Evolutionary conservation across 2,888 invertebrate species (phyloP).

Genomic region (Malthinus seriepunctatus): DNA sequence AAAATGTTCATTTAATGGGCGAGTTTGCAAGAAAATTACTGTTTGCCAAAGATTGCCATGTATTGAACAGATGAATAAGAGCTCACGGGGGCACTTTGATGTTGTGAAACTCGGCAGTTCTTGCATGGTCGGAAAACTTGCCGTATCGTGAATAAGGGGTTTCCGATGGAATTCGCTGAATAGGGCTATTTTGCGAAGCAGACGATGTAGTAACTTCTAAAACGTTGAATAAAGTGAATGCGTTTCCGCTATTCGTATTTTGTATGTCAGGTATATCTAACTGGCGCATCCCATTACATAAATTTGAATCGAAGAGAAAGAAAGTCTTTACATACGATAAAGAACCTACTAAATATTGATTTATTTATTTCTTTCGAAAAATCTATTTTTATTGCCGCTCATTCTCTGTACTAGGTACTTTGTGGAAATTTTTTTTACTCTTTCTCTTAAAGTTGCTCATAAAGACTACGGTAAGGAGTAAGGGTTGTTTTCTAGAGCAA

Average conservation of each 20-base stretch:
- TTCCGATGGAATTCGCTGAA: constrained; percentile 27
- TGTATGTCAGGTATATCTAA: constrained; percentile 3
- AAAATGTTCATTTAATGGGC: constrained; percentile 25
- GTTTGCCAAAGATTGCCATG: constrained; percentile 28
- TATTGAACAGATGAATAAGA: constrained; percentile 27
- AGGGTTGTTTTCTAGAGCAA: no score
- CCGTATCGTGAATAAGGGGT: constrained; percentile 23
- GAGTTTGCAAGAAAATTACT: constrained; percentile 29
- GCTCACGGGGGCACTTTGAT: constrained; percentile 26
- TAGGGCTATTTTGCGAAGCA: constrained; percentile 24
- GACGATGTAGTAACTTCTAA: constrained; percentile 22
- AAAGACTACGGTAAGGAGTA: no score
- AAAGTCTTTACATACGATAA: constrained; percentile 8
- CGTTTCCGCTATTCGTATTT: constrained; percentile 16
- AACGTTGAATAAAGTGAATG: constrained; percentile 20
- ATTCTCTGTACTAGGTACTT: no score
- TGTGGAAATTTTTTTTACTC: no score
- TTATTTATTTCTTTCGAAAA: neutral
- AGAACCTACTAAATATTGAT: constrained; percentile 8
- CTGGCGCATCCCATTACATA: constrained; percentile 14
- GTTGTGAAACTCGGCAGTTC: constrained; percentile 17
- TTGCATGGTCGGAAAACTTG: constrained; percentile 14
- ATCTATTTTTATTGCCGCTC: no score
- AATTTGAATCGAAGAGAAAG: constrained; percentile 11
- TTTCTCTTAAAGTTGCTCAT: no score